These are phyloP conservation scores for Petrophora chlorosata DNA, from an alignment of 2,888 invertebrate genomes.

Conservation along the genomic window DNA sequence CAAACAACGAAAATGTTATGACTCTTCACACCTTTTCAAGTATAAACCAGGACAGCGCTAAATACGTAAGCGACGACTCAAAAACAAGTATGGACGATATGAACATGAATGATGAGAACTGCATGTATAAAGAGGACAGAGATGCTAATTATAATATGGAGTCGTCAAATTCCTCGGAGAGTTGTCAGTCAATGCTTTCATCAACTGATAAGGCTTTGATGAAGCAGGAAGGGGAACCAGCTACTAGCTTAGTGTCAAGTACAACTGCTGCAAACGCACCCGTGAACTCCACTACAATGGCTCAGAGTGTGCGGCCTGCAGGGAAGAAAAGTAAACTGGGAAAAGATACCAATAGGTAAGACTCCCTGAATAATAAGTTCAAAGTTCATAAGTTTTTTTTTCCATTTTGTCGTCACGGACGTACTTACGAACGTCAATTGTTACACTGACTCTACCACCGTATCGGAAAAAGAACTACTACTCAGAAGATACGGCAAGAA, in stretches of 20 bases:
- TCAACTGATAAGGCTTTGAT: slow-evolving; percentile 58
- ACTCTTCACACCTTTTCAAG: slow-evolving; percentile 68
- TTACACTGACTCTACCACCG: too few species aligned
- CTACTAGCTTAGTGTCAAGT: slow-evolving; percentile 61
- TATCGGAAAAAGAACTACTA: too few species aligned
- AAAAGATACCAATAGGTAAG: slow-evolving; percentile 73
- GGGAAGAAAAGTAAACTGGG: slow-evolving; percentile 70
- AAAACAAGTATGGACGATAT: slow-evolving; percentile 77
- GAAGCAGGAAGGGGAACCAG: slow-evolving; percentile 65
- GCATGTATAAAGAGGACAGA: slow-evolving; percentile 75
- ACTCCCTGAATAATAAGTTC: too few species aligned
- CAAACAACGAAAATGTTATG: slow-evolving; percentile 67
- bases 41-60: slow-evolving; percentile 63
- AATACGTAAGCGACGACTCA: slow-evolving; percentile 76
- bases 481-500: too few species aligned
- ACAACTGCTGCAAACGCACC: slow-evolving; percentile 56
- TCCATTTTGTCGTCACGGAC: too few species aligned
- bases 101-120: slow-evolving; percentile 76
- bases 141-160: slow-evolving; percentile 80
- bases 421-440: too few species aligned
- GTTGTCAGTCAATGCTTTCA: slow-evolving; percentile 68
- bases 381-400: too few species aligned
- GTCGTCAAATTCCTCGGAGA: slow-evolving; percentile 78
- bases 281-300: slow-evolving; percentile 60
- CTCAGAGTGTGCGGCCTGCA: slow-evolving; percentile 57